These are phyloP conservation scores for Polydrusus pterygomalis DNA, from an alignment of 2,888 invertebrate genomes.

Conservation along the genomic window DNA sequence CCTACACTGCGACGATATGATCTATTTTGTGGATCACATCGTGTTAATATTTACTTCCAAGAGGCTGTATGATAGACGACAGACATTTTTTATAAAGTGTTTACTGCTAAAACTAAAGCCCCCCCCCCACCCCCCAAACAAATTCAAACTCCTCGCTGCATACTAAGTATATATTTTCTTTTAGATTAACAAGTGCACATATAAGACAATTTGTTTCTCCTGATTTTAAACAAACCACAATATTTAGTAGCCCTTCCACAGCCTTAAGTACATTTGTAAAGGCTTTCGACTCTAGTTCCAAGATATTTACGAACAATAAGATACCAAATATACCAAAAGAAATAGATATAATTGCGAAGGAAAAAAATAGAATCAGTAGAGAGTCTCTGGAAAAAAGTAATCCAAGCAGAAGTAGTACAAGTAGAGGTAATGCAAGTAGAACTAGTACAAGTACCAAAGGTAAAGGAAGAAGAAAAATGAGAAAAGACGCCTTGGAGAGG, in stretches of 20 bases:
- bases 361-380: background rate
- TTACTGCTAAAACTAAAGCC: too few relatives aligned
- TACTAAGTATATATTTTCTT: background rate
- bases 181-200: constrained; percentile 59
- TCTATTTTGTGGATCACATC: too few relatives aligned
- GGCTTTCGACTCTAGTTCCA: background rate
- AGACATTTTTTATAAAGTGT: too few relatives aligned
- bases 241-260: constrained; percentile 38
- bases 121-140: too few relatives aligned
- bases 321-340: too few relatives aligned
- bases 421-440: too few relatives aligned
- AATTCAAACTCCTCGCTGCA: too few relatives aligned
- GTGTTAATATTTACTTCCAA: too few relatives aligned
- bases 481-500: constrained; percentile 23
- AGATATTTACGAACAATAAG: background rate
- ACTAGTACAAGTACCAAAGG: background rate
- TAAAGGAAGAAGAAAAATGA: constrained; percentile 22
- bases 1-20: too few relatives aligned
- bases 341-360: background rate
- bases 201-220: constrained; percentile 62
- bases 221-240: constrained; percentile 56
- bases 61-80: too few relatives aligned
- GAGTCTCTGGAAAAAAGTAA: background rate
- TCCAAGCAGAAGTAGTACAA: too few relatives aligned
- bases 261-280: constrained; percentile 1